A percentile compares a stretch with the other conserved stretches of the same genome.
Evolutionary conservation across 2,797 vertebrate genomes (phyloP).

Genomic region (Scomberomorus guttatus): DNA sequence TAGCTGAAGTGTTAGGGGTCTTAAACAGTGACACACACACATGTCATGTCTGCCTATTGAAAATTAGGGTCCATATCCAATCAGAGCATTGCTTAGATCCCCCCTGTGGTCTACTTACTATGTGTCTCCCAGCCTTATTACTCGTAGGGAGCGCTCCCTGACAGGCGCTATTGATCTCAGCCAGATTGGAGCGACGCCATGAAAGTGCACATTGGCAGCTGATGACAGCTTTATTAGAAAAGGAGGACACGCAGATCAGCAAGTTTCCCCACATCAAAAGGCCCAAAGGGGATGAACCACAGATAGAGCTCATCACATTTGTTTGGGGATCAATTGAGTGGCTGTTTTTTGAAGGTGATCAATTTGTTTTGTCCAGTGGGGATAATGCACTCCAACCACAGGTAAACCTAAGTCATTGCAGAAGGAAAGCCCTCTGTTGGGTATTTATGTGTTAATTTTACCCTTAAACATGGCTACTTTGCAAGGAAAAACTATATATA

Average conservation of each 20-base stretch:
- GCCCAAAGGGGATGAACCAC: conserved; percentile 51
- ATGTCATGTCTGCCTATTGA: conserved; percentile 17
- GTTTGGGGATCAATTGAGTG: conserved; percentile 60
- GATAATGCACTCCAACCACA: conserved; percentile 30
- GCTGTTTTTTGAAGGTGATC: conserved; percentile 44
- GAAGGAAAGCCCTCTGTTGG: neutral
- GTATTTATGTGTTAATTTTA: neutral
- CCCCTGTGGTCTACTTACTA: conserved; percentile 52
- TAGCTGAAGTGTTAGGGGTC: too few species aligned
- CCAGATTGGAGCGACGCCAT: conserved; percentile 64
- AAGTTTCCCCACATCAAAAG: conserved; percentile 63
- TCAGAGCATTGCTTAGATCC: conserved; percentile 17
- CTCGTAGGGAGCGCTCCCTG: conserved; percentile 51
- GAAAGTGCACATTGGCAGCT: conserved; percentile 68
- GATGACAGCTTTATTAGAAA: conserved; percentile 79
- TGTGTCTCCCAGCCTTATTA: conserved; percentile 61
- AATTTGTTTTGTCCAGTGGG: conserved; percentile 37
- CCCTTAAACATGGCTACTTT: neutral
- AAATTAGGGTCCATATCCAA: conserved; percentile 32
- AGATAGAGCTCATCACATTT: conserved; percentile 59
- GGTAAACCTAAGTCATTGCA: conserved; percentile 16
- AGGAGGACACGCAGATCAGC: conserved; percentile 65
- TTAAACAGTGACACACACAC: too few species aligned
- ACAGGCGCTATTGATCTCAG: conserved; percentile 74
- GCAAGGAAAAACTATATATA: neutral